phyloP scores from a whole-genome alignment of 2,113 vertebrate genomes.

The Corythaixoides concolor region DNA sequence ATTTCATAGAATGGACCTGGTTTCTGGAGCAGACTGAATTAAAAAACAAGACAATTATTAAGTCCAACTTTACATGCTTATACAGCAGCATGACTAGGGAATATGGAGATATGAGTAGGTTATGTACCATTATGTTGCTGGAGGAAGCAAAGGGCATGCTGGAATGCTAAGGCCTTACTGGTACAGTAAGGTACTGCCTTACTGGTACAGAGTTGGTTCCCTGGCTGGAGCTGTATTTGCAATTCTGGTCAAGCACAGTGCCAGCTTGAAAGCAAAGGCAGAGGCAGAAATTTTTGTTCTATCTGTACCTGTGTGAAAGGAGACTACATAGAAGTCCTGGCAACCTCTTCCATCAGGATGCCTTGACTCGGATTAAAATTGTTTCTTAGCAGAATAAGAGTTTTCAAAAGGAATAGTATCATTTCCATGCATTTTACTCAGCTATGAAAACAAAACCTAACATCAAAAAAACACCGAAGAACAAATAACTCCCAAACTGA shows the following conservation, averaged over 20 bases:
- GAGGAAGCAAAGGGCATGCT: background rate
- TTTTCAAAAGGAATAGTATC: background rate
- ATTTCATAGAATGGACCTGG: background rate
- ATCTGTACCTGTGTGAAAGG: background rate
- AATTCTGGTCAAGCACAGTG: background rate
- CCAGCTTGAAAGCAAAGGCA: background rate
- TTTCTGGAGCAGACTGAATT: background rate
- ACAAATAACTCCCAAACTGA: background rate
- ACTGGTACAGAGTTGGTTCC: background rate
- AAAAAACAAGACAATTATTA: background rate
- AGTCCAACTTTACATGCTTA: background rate
- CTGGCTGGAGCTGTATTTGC: background rate
- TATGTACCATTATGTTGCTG: background rate
- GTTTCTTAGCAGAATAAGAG: background rate
- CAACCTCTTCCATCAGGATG: background rate
- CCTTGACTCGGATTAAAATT: background rate
- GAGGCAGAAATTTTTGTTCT: background rate
- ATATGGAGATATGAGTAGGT: background rate
- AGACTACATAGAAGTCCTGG: background rate
- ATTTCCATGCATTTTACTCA: background rate
- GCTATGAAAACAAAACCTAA: background rate
- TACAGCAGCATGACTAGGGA: background rate
- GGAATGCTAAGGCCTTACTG: no score
- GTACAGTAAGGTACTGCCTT: no score
- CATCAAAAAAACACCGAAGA: background rate